Percentiles rank a stretch among this genome's conserved stretches.
phyloP scores from a whole-genome alignment of 2,113 vertebrate genomes.

The Alouatta palliata region DNA sequence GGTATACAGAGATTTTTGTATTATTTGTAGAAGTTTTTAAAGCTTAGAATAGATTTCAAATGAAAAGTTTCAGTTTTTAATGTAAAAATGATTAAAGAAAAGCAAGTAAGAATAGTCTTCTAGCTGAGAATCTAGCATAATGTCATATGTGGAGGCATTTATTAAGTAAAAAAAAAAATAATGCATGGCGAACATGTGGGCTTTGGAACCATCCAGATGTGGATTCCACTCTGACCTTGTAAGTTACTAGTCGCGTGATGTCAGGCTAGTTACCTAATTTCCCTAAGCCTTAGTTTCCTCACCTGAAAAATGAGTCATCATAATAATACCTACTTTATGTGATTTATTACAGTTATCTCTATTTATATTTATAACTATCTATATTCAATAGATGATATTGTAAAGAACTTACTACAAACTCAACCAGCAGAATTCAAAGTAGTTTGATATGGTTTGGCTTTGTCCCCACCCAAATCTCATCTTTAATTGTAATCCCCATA shows the following conservation, averaged over 20 bases:
- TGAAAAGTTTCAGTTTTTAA: not conserved
- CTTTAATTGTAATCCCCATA: too few relatives aligned
- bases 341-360: not conserved
- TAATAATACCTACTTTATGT: not conserved
- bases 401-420: not conserved
- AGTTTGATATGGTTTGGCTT: too few relatives aligned
- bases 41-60: conserved; percentile 22
- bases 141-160: not conserved
- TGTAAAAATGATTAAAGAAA: not conserved
- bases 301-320: not conserved
- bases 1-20: not conserved
- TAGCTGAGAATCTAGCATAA: not conserved
- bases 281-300: not conserved
- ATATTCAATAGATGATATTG: not conserved
- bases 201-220: not conserved
- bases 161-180: not conserved
- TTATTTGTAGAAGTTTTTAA: not conserved
- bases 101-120: not conserved
- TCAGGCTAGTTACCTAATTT: not conserved
- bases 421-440: not conserved
- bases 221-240: not conserved
- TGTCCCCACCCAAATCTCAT: too few relatives aligned
- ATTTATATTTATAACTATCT: not conserved
- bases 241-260: not conserved
- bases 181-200: not conserved